Conservation (phyloP, 2,888 invertebrate genomes). For the Trissonchulus latispiculum region DNA sequence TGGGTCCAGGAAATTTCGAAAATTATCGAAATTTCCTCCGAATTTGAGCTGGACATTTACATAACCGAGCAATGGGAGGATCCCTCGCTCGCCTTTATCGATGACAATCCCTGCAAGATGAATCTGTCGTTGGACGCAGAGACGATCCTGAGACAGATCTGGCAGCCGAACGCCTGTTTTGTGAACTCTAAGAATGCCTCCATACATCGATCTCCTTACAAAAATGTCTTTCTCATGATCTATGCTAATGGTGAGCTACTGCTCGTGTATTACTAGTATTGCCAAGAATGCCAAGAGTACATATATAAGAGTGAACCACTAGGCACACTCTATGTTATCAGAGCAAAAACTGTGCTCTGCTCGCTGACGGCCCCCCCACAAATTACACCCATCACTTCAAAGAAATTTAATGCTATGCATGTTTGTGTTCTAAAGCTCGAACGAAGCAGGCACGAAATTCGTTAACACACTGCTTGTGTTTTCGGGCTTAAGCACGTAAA, state of each 20-base stretch:
- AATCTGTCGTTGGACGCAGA: slow-evolving; percentile 31
- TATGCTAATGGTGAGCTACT: slow-evolving; percentile 2
- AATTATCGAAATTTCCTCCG: slow-evolving; percentile 42
- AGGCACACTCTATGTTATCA: no score
- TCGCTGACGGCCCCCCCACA: no score
- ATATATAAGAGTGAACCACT: no score
- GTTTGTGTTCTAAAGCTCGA: no score
- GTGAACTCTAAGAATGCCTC: slow-evolving; percentile 37
- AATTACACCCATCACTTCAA: no score
- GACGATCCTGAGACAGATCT: slow-evolving; percentile 27
- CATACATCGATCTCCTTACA: slow-evolving; percentile 37
- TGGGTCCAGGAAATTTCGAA: slow-evolving; percentile 45
- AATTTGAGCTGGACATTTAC: slow-evolving; percentile 43
- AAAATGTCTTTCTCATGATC: slow-evolving; percentile 42
- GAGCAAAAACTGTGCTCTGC: no score
- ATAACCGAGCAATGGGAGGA: slow-evolving; percentile 43
- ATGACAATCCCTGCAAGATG: slow-evolving; percentile 42
- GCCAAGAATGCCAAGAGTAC: no score
- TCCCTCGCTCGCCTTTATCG: slow-evolving; percentile 36
- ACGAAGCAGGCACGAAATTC: no score
- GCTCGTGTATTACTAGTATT: no score
- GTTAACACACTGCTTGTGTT: no score
- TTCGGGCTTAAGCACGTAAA: no score
- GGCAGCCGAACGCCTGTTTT: slow-evolving; percentile 26
- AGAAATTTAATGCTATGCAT: no score